Evolutionary conservation across 2,113 vertebrate species (phyloP).

Genomic region (Notarius lentiginosus): DNA sequence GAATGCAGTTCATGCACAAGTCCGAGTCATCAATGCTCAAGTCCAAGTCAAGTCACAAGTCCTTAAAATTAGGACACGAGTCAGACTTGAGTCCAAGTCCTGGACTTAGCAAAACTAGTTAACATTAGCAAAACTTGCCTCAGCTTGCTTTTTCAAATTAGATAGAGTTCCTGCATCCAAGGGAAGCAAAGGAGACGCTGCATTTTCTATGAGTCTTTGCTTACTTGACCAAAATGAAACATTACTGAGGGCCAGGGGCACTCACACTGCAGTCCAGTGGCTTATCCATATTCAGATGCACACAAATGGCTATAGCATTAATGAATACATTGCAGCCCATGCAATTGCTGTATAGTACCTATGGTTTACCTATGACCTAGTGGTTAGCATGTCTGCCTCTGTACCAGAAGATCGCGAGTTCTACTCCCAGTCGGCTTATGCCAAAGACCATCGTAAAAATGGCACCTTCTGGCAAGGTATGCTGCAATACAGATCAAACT

Average conservation of each 20-base stretch:
- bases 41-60: no score
- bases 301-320: not conserved
- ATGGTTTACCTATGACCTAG: not conserved
- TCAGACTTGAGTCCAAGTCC: no score
- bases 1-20: no score
- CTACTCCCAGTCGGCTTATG: no score
- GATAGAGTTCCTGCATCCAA: not conserved
- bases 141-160: not conserved
- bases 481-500: no score
- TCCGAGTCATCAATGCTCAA: no score
- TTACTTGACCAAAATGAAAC: not conserved
- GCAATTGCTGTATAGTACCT: not conserved
- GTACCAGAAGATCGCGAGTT: no score
- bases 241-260: no score
- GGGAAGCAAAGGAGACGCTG: not conserved
- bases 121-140: not conserved
- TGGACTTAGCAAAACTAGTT: not conserved
- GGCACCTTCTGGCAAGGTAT: no score
- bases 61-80: no score
- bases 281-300: not conserved
- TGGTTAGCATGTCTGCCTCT: no score
- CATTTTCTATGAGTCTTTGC: not conserved
- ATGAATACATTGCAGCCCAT: not conserved
- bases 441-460: no score
- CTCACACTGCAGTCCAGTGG: not conserved